phyloP scores from a whole-genome alignment of 1,140 invertebrate genomes.

The Marisa cornuarietis region DNA sequence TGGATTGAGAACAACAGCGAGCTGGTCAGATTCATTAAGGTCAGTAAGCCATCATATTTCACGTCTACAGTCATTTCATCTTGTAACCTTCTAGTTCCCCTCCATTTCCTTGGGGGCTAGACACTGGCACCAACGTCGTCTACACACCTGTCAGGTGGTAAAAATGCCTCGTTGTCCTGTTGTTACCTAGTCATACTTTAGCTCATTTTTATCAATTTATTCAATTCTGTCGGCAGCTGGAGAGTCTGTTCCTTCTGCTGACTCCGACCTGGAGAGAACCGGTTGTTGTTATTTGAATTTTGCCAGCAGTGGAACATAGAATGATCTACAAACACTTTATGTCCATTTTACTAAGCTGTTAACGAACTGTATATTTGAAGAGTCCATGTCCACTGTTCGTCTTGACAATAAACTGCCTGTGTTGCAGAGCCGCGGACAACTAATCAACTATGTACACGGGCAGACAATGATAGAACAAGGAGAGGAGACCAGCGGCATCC shows the following conservation, averaged over 20 bases:
- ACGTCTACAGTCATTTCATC: neutral
- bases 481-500: constrained; percentile 61
- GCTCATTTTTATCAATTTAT: no score
- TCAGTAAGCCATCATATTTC: constrained; percentile 4
- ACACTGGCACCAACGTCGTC: neutral
- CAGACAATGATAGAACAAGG: constrained; percentile 54
- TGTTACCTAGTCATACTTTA: neutral
- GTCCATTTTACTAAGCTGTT: no score
- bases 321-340: no score
- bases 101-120: neutral
- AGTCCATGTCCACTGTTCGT: no score
- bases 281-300: no score
- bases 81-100: neutral
- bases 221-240: no score
- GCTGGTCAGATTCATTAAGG: constrained; percentile 58
- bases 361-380: neutral
- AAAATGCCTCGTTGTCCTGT: neutral
- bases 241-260: no score
- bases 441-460: constrained; percentile 54
- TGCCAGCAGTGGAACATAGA: no score
- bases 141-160: neutral
- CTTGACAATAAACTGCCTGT: neutral
- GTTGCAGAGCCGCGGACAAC: constrained; percentile 47
- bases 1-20: constrained; percentile 57
- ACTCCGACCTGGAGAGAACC: no score